Evolutionary conservation across 2,113 vertebrate species (phyloP), one percentile per base, ranked within the genome.

Genomic region (Myocastor coypus): DNA sequence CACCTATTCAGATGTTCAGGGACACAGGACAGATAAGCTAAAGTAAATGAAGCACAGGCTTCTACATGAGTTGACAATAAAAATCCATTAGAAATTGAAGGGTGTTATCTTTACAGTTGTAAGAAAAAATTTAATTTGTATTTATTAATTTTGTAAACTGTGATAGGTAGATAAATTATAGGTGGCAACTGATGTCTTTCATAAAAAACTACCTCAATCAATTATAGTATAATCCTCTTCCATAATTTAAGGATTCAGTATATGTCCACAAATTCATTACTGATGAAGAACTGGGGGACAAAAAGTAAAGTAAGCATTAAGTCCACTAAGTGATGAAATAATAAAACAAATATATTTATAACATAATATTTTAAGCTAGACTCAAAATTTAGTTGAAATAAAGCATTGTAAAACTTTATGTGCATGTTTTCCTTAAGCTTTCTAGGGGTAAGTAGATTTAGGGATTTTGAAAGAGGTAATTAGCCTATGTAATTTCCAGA

Each of bases 81-180:
- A 84, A 81, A 64, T 19, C 6, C 0, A 20, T 50, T 50, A 80
- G 20, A 77, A 14, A 71, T 0, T 26, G 34, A 78, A 24, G 59
- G 55, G 61, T 59, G 32, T 89, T 80, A 80, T 32, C 4, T 34
- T 2, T 73, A 57, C 3, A 84, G 13, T 87, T n/a, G 55, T 40
- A 87, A 52, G 7, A 89, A 77, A 32, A 26, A 59, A 40, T 89
- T 92, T 83, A 63, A 69, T 92, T 96, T n/a, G 50, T 13, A 4
- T 87, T 91, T 37, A 88, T 88, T 92, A 89, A 86, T 17, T 64
- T 83, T 52, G 9, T 77, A 28, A 84, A 61, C 12, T 78, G 68
- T 50, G 24, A 46, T 37, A 28, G 12, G 92, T 87, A 73, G 40
- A 66, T 7, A 94, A 84, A 52, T 80, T 20, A n/a, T 8, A 64